Conservation (phyloP, 2,888 invertebrate species). For the Latrodectus hesperus region DNA sequence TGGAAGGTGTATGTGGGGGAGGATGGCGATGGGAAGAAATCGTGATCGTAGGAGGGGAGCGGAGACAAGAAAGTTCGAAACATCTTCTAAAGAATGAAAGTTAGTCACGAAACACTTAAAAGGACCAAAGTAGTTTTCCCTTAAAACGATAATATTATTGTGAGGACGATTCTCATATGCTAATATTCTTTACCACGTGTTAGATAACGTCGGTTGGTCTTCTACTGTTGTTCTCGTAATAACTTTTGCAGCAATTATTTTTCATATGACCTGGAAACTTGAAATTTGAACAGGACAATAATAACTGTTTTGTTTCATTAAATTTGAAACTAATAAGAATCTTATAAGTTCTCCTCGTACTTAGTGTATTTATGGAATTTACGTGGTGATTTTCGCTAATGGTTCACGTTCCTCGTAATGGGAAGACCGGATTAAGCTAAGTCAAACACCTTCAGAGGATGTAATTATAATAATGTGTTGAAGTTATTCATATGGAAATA, state of each 20-base stretch:
- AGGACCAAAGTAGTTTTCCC: slow-evolving; percentile 19
- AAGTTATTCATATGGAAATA: neutral
- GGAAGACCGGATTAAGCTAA: neutral
- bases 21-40: neutral
- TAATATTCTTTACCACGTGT: slow-evolving; percentile 57
- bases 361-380: neutral
- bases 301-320: neutral
- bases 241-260: no score
- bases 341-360: no score
- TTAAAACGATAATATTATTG: slow-evolving; percentile 57
- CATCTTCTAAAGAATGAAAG: slow-evolving; percentile 59
- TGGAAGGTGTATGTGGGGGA: neutral
- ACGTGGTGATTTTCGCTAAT: neutral
- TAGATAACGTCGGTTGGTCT: neutral
- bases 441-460: neutral
- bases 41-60: neutral
- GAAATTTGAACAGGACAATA: neutral
- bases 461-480: neutral
- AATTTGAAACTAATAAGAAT: no score
- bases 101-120: slow-evolving; percentile 66
- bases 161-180: slow-evolving; percentile 51
- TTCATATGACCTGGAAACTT: neutral
- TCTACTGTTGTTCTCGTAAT: no score
- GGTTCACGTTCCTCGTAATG: neutral
- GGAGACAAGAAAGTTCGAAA: slow-evolving; percentile 35